Evolutionary conservation across 2,888 invertebrate genomes (phyloP).

Genomic region (Euzetes globulus): DNA sequence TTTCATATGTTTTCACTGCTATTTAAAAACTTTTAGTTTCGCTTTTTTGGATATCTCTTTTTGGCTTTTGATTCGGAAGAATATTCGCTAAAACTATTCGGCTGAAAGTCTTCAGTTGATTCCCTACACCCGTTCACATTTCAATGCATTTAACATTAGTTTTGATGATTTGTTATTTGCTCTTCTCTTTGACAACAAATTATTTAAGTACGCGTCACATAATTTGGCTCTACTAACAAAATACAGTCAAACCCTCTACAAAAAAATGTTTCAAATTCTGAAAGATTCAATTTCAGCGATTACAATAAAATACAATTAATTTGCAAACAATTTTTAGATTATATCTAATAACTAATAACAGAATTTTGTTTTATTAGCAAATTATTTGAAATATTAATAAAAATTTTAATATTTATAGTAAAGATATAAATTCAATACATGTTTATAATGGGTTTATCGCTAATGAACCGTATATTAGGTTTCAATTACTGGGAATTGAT

Average conservation of each 20-base stretch:
- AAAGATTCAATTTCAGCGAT: background rate
- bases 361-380: background rate
- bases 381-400: background rate
- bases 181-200: slow-evolving; percentile 10
- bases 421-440: slow-evolving; percentile 22
- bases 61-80: slow-evolving; percentile 1
- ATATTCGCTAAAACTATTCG: background rate
- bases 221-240: background rate
- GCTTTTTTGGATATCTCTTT: background rate
- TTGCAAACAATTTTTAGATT: background rate
- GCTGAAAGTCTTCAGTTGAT: background rate
- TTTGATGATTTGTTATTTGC: slow-evolving; percentile 6
- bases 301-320: background rate
- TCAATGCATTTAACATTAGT: background rate
- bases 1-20: slow-evolving; percentile 11
- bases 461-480: slow-evolving; percentile 16
- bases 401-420: background rate
- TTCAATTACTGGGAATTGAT: slow-evolving; percentile 27
- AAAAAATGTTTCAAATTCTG: background rate
- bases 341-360: background rate
- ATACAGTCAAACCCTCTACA: background rate
- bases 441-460: background rate
- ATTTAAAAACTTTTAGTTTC: slow-evolving; percentile 7
- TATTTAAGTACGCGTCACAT: slow-evolving; percentile 13
- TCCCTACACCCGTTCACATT: background rate